Percentiles rank a stretch among this genome's conserved stretches.
These are phyloP conservation scores for Heloderma charlesbogerti DNA, from an alignment of 2,113 vertebrate species.

Conservation along the genomic window DNA sequence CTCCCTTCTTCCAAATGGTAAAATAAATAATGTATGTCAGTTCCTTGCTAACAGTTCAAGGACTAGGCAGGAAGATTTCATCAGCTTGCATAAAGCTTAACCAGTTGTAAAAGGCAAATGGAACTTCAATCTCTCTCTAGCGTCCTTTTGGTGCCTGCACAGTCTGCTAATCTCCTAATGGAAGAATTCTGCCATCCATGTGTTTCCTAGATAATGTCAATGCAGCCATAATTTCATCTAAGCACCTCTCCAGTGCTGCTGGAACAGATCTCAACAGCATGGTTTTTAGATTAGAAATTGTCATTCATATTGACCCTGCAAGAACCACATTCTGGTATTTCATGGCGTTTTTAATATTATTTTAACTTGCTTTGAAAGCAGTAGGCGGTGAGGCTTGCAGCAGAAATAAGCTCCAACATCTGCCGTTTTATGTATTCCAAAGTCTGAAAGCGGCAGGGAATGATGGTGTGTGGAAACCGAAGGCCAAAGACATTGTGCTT, in stretches of 20 bases:
- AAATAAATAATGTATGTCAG: fast-evolving
- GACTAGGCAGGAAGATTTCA: neutral
- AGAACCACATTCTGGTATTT: fast-evolving
- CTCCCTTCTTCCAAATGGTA: neutral
- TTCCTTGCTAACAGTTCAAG: neutral
- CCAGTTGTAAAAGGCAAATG: neutral
- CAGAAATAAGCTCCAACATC: neutral
- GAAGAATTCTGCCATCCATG: fast-evolving
- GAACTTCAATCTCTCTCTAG: neutral
- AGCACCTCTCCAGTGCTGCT: neutral
- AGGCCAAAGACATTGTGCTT: neutral
- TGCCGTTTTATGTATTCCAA: neutral
- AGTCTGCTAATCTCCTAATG: neutral
- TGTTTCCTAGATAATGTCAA: fast-evolving
- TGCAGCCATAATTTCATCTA: fast-evolving
- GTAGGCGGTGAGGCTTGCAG: neutral
- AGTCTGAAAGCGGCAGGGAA: neutral
- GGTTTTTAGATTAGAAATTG: fast-evolving
- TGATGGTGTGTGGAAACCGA: too few species aligned
- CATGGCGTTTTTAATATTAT: neutral
- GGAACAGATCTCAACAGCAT: fast-evolving
- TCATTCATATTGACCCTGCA: fast-evolving
- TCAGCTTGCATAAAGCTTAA: neutral
- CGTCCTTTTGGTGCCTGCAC: neutral
- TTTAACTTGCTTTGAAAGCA: neutral